Conservation (phyloP, 2,797 vertebrate species). For the Ataeniobius toweri region DNA sequence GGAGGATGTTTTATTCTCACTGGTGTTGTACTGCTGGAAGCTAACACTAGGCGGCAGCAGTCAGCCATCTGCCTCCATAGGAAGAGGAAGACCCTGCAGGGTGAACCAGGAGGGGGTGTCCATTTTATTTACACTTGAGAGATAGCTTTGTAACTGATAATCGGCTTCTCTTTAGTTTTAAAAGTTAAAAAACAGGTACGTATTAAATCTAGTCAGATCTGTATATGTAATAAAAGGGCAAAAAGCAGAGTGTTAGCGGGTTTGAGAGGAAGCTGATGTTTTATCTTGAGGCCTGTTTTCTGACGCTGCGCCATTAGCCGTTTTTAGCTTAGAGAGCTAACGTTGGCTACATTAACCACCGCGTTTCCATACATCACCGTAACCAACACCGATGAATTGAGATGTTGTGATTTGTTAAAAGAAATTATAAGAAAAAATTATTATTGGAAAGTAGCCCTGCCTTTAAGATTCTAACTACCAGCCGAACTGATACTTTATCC, state of each 20-base stretch:
- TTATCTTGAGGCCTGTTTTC: conserved; percentile 52
- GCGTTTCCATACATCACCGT: rapidly evolving
- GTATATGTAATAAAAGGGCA: rapidly evolving
- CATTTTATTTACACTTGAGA: conserved; percentile 75
- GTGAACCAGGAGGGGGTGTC: conserved; percentile 70
- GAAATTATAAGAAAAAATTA: background rate
- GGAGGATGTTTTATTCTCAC: too few relatives aligned
- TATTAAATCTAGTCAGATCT: background rate
- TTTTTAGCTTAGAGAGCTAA: conserved; percentile 51
- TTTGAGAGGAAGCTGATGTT: background rate
- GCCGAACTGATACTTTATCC: too few relatives aligned
- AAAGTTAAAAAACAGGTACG: conserved; percentile 58
- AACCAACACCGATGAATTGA: background rate
- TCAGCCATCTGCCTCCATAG: background rate
- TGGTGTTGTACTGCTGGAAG: background rate
- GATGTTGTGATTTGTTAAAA: background rate
- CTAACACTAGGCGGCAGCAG: conserved; percentile 24
- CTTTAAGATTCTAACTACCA: background rate
- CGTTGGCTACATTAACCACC: background rate
- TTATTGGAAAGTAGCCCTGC: background rate
- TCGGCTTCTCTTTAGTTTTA: conserved; percentile 20
- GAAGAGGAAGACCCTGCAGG: conserved; percentile 47
- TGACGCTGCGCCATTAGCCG: conserved; percentile 64
- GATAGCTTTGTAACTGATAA: conserved; percentile 25
- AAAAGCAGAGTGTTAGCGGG: rapidly evolving